These are phyloP conservation scores for Pseudorhombus dupliciocellatus DNA, from an alignment of 2,113 vertebrate genomes.

Conservation along the genomic window DNA sequence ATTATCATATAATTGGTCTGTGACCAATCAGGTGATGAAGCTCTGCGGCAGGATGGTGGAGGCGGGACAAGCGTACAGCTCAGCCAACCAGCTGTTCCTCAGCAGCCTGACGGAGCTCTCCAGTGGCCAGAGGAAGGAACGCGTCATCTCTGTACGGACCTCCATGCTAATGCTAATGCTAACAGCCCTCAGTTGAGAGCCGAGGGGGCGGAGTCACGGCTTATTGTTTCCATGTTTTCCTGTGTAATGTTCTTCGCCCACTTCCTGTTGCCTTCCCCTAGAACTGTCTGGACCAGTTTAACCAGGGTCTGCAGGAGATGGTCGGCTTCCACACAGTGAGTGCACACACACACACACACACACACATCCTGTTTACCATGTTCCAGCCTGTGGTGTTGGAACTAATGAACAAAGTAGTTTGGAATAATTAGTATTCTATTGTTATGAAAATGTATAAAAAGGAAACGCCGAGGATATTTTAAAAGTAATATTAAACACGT, in stretches of 20 bases:
- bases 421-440: too few species aligned
- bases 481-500: too few species aligned
- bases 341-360: conserved; percentile 22
- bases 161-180: conserved; percentile 1
- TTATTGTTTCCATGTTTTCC: conserved; percentile 1
- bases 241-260: conserved; percentile 3
- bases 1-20: conserved; percentile 8
- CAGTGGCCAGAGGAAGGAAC: conserved; percentile 56
- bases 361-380: conserved; percentile 3
- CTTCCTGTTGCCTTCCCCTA: conserved; percentile 57
- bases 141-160: conserved; percentile 61
- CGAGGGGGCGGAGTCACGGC: background rate
- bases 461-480: too few species aligned
- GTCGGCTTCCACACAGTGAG: conserved; percentile 81
- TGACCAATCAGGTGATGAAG: conserved; percentile 77
- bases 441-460: too few species aligned
- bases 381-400: too few species aligned
- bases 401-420: too few species aligned
- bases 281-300: conserved; percentile 80
- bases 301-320: conserved; percentile 80
- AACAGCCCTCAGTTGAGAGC: background rate
- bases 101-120: conserved; percentile 73
- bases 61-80: conserved; percentile 77
- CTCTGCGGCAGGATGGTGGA: conserved; percentile 80
- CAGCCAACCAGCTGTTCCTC: conserved; percentile 80